A percentile compares a stretch with the other conserved stretches of the same genome.
Evolutionary conservation across 1,140 invertebrate species (phyloP).

Genomic region (Hetaerina americana): DNA sequence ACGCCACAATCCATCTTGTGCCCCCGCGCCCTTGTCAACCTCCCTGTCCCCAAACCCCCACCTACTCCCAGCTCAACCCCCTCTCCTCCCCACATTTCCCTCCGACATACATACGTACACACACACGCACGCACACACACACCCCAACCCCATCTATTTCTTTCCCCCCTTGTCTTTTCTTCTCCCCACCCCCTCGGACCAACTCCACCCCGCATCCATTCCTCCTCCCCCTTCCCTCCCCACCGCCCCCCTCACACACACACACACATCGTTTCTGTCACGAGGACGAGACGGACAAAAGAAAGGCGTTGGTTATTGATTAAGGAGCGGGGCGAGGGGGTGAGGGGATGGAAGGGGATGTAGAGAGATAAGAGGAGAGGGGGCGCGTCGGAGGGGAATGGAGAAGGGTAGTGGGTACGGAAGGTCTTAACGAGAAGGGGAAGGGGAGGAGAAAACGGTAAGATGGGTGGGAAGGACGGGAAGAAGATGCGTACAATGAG

Average conservation of each 20-base stretch:
- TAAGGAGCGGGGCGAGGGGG: background rate
- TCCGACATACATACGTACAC: too few species aligned
- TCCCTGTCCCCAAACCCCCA: background rate
- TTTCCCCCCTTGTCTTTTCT: too few species aligned
- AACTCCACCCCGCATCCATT: background rate
- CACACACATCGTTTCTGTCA: background rate
- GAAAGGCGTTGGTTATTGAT: background rate
- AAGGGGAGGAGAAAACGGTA: background rate
- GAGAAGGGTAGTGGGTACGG: background rate
- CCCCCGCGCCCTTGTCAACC: background rate
- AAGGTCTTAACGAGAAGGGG: background rate
- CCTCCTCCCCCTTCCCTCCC: background rate
- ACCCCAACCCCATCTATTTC: too few species aligned
- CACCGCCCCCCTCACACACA: background rate
- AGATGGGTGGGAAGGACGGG: too few species aligned
- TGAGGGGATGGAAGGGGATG: background rate
- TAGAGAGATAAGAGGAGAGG: too few species aligned
- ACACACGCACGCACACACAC: too few species aligned
- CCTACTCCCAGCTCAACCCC: too few species aligned
- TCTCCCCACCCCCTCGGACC: too few species aligned
- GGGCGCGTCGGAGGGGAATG: too few species aligned
- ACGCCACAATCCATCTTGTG: background rate
- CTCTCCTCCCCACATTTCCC: too few species aligned
- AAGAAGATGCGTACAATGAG: background rate
- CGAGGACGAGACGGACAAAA: background rate